Base-by-base conservation (phyloP, 2,113 vertebrate species). In the Amphilophus citrinellus region DNA sequence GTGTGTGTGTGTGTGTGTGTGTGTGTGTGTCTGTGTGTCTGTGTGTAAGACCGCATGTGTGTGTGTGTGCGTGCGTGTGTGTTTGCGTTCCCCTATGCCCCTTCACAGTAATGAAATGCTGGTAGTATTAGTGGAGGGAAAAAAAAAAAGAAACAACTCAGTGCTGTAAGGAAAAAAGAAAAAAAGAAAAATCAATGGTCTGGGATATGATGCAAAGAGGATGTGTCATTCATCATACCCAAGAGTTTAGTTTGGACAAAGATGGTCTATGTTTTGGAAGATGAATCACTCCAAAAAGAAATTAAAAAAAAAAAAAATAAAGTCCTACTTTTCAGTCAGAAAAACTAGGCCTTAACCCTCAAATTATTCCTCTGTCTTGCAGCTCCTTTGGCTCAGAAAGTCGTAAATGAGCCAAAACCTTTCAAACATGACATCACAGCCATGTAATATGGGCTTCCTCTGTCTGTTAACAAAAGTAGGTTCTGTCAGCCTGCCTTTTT, bases 191-290 rank as follows among this genome's bases (percentile, higher is more conserved):
- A 78, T 14, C 24, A 73, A n/a, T 20, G 35, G 39, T 24, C 50
- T 13, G 7, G 61, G 83, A 92, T 79, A 60, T 79, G 81, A 87
- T 83, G 84, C 82, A 83, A 77, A 81, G 80, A 63, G 60, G 50
- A 84, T 77, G 68, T 84, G 82, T 88, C 79, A 61, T 76, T 82
- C 47, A 78, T 80, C 61, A 13, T 22, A 76, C 61, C 85, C 76
- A 61, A 10, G 79, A 85, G 78, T 60, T 56, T 24, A 50, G 81
- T 85, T 83, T 77, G 60, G 30, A 83, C 85, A 88, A 82, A 84
- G 66, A 86, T 60, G 24, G 39, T 68, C 17, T 82, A 37, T 56
- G 44, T 57, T 77, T 86, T 80, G 22, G 5, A 82, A 57, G 73
- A 83, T 57, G 63, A 37, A 8, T 80, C 68, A 71, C 76, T 62